A percentile compares a stretch with the other conserved stretches of the same genome.
Evolutionary conservation across 2,888 invertebrate genomes (phyloP).

Genomic region (Limnephilus lunatus): DNA sequence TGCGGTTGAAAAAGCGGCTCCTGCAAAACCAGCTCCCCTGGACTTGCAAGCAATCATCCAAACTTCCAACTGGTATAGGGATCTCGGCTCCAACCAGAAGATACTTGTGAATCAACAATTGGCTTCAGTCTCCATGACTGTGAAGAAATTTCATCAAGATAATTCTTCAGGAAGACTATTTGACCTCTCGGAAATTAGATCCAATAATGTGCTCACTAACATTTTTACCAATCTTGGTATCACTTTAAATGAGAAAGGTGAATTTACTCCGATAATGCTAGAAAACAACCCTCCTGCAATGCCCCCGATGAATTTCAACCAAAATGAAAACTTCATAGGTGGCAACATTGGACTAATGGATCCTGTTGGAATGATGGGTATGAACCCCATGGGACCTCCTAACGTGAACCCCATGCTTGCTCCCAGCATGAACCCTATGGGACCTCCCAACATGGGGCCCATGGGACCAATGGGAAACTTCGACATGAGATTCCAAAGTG

Average conservation of each 20-base stretch:
- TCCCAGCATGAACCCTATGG: conserved; percentile 72
- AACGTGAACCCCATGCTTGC: conserved; percentile 70
- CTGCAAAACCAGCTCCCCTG: conserved; percentile 71
- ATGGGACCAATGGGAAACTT: conserved; percentile 69
- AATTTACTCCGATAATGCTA: conserved; percentile 75
- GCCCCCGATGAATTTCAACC: conserved; percentile 72
- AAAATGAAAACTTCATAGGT: conserved; percentile 68
- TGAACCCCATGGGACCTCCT: conserved; percentile 70
- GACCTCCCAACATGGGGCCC: conserved; percentile 71
- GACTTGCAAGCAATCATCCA: conserved; percentile 82
- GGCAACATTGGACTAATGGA: conserved; percentile 67
- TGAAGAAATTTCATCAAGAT: conserved; percentile 81
- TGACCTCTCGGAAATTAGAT: conserved; percentile 76
- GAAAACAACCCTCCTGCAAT: conserved; percentile 73
- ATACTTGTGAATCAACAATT: conserved; percentile 84
- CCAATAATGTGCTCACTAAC: conserved; percentile 76
- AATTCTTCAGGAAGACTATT: conserved; percentile 76
- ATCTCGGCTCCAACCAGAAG: conserved; percentile 84
- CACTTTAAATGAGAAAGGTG: conserved; percentile 78
- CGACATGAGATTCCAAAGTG: conserved; percentile 74
- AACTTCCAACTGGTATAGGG: conserved; percentile 84
- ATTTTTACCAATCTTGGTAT: conserved; percentile 82
- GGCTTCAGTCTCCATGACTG: conserved; percentile 79
- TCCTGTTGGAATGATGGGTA: conserved; percentile 67
- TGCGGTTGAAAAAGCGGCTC: conserved; percentile 60